Conservation (phyloP, 64 coral and sea anemone species). For the Montipora sp. region DNA sequence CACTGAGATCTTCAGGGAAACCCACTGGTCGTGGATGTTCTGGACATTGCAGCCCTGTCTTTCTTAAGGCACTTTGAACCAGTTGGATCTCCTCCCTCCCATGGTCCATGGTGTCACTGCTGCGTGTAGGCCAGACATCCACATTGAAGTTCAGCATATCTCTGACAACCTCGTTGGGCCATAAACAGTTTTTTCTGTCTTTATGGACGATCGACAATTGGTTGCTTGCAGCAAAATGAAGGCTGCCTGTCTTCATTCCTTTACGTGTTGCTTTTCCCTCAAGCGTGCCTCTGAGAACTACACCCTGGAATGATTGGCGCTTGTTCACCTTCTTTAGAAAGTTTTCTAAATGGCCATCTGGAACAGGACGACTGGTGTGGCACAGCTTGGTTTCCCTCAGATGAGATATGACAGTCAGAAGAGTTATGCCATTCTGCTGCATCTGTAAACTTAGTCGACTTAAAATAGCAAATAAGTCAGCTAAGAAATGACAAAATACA, state of each 20-base stretch:
- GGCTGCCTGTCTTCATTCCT: not conserved
- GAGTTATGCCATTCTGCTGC: not conserved
- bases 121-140: conserved; percentile 27
- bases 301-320: not conserved
- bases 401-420: not conserved
- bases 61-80: conserved; percentile 11
- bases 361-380: not conserved
- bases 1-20: too few relatives aligned
- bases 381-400: not conserved
- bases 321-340: not conserved
- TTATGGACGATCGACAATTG: not conserved
- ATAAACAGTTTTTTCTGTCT: not conserved
- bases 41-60: conserved; percentile 17
- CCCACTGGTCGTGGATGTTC: too few relatives aligned
- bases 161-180: not conserved
- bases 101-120: conserved; percentile 15
- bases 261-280: not conserved
- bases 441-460: conserved; percentile 3
- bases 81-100: conserved; percentile 22
- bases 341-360: not conserved
- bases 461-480: not conserved
- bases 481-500: conserved; percentile 35
- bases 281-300: not conserved
- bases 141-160: conserved; percentile 61
- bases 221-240: not conserved